Conservation (phyloP, 1,140 invertebrate species). For the Drosophila takahashii region DNA sequence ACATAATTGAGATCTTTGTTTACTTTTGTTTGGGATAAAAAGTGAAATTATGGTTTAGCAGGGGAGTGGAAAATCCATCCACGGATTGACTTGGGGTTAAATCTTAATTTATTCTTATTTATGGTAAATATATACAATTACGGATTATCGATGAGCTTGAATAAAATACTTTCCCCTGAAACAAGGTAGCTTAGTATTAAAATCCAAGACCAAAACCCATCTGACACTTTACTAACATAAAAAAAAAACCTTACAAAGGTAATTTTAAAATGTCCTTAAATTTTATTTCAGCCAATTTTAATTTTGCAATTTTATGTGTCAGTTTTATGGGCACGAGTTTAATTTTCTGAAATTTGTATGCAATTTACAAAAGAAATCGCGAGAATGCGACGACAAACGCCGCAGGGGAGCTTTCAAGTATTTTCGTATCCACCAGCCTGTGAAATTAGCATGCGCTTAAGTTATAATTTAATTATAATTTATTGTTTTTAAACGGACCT, state of each 20-base stretch:
- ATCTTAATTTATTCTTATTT: neutral
- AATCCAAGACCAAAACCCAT: neutral
- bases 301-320: conserved; percentile 44
- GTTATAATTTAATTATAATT: conserved; percentile 84
- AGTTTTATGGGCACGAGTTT: conserved; percentile 60
- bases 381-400: conserved; percentile 67
- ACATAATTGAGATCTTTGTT: conserved; percentile 81
- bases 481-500: conserved; percentile 75
- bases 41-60: conserved; percentile 6
- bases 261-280: conserved; percentile 15
- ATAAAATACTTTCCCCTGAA: too few species aligned
- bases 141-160: neutral
- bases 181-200: too few species aligned
- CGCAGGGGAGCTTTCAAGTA: conserved; percentile 45
- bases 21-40: conserved; percentile 24
- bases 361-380: conserved; percentile 44
- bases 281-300: conserved; percentile 45
- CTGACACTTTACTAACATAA: conserved; percentile 5
- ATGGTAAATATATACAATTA: neutral
- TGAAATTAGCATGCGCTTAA: conserved; percentile 77
- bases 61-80: neutral
- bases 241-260: too few species aligned
- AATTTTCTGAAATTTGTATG: conserved; percentile 60
- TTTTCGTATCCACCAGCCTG: conserved; percentile 21
- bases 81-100: neutral